These are phyloP conservation scores for Synanthedon formicaeformis DNA, from an alignment of 2,888 invertebrate species.

Conservation along the genomic window DNA sequence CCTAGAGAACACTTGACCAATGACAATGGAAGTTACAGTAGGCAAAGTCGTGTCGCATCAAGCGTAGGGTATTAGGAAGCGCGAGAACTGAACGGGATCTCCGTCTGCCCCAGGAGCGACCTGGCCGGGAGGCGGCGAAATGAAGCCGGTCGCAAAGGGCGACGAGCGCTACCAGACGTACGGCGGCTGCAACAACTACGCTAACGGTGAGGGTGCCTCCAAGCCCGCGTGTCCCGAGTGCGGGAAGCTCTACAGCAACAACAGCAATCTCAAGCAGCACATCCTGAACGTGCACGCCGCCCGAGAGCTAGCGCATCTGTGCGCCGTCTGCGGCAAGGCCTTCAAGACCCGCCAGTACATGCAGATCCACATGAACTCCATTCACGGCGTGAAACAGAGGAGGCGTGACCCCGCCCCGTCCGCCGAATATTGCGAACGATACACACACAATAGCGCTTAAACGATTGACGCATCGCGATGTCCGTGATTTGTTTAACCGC, in stretches of 20 bases:
- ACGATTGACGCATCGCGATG: constrained; percentile 23
- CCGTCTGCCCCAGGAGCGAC: constrained; percentile 65
- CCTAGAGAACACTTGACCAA: constrained; percentile 10
- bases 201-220: constrained; percentile 44
- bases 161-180: constrained; percentile 23
- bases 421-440: constrained; percentile 26
- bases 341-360: constrained; percentile 80
- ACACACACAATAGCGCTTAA: constrained; percentile 59
- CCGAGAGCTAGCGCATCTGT: constrained; percentile 70
- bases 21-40: constrained; percentile 23
- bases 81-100: constrained; percentile 50
- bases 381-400: constrained; percentile 75
- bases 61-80: constrained; percentile 12
- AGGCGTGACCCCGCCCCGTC: constrained; percentile 50
- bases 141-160: constrained; percentile 16
- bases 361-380: constrained; percentile 76
- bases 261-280: constrained; percentile 78
- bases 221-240: constrained; percentile 76
- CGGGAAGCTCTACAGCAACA: constrained; percentile 77
- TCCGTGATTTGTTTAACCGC: constrained; percentile 53
- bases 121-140: constrained; percentile 43
- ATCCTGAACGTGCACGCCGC: constrained; percentile 76
- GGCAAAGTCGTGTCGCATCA: background rate
- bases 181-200: constrained; percentile 21
- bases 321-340: constrained; percentile 74